Evolutionary conservation across 2,888 invertebrate genomes (phyloP), one percentile per base, ranked within the genome.

Genomic region (Dyspetes luteomarginatus): DNA sequence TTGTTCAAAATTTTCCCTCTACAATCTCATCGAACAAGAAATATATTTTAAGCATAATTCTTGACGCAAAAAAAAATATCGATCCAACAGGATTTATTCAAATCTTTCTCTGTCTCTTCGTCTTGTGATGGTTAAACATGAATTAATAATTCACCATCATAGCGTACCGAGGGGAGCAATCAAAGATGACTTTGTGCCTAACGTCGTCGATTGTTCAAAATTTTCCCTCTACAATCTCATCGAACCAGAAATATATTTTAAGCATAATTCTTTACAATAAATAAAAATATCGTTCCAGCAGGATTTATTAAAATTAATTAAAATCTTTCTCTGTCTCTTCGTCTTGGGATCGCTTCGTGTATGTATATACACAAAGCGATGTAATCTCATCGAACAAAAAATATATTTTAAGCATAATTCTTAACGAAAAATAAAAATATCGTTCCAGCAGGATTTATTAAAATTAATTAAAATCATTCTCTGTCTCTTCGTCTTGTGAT

Each of bases 131-230:
- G 36, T 36, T 36, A 36, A 36, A 12, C 12, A 36, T 60, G 77
- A 74, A 81, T 81, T 74, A 65, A 78, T 81, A 69, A 78, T 76
- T 60, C 76, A 28, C 67, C 71, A 24, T 56, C 15, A 50, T 24
- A 36, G 41, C n/a, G 55, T 22, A 36, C 43, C 3, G 5, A 28
- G 5, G 30, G 28, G 24, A 15, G 17, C 45, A 26, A 58, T 73
- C 52, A 65, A 58, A 73, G 68, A 67, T 48, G 36, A 56, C 48
- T 43, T 62, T 36, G 26, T 3, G 48, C 62, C 68, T 76, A 30
- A 17, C 30, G 22, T 26, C 1, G 17, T 43, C 4, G 17, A 24
- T 56, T 17, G 15, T n/a, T 28, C 58, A 1, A 50, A 60, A 9
- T 56, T 43, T 22, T 43, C 17, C 28, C 0, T 17, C 36, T 3